Conservation (phyloP, 1,140 invertebrate genomes). For the Eriocheir sinensis region DNA sequence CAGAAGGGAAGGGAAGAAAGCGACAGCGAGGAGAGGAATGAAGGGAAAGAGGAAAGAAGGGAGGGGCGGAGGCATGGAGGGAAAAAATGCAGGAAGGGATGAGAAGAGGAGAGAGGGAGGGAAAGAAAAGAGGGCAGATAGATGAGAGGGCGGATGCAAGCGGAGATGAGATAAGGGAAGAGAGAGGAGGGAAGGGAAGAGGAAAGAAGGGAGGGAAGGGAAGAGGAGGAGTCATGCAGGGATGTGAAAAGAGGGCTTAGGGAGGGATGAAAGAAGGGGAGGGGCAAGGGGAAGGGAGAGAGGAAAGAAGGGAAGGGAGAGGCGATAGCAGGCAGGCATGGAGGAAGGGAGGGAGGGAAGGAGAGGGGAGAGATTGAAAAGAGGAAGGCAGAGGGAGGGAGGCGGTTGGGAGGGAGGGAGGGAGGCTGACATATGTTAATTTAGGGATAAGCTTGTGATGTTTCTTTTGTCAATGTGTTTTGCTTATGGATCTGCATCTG, state of each 20-base stretch:
- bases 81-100: too few relatives aligned
- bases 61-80: not conserved
- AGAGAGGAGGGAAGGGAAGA: not conserved
- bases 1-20: too few relatives aligned
- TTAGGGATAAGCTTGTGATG: not conserved
- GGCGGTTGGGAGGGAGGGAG: not conserved
- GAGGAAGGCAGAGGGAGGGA: slow-evolving; percentile 6
- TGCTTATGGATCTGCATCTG: slow-evolving; percentile 36
- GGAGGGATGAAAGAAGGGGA: not conserved
- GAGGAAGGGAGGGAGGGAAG: not conserved
- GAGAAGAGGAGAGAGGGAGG: slow-evolving; percentile 20
- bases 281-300: not conserved
- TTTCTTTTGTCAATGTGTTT: not conserved
- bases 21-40: not conserved
- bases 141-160: not conserved
- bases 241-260: not conserved
- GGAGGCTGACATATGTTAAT: not conserved
- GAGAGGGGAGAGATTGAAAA: not conserved
- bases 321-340: not conserved
- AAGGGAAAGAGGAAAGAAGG: not conserved
- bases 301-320: not conserved
- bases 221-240: not conserved
- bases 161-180: not conserved
- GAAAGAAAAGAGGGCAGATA: not conserved
- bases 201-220: not conserved